Base-by-base conservation (phyloP, 2,888 invertebrate species). In the Thalpophila matura region DNA sequence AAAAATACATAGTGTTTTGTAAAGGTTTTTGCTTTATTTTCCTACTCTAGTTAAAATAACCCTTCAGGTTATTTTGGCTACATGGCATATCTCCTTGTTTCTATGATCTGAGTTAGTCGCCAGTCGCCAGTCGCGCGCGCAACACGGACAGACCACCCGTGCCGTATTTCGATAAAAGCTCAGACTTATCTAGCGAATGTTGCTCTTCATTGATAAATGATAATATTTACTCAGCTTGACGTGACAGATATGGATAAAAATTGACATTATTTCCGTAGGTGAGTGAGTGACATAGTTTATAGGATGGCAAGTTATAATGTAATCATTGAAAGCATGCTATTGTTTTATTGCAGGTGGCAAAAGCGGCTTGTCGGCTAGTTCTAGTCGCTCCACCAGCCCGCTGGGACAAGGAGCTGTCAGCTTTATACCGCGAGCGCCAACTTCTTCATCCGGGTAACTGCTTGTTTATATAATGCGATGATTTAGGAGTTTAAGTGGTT, bases 361-460 rank as follows among this genome's bases (percentile, higher is more conserved):
- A 81, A 92, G 89, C 73, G 95, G 93, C 33, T 82, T 95, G 54
- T 95, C 95, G 45, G 93, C 96, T 79, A 92, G 96, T 87, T 95
- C 96, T 85, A 96, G 96, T 89, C 90, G 97, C 80, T 95, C 95
- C 29, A 95, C 96, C 80, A 95, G 96, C 89, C 94, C 95, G 77
- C 90, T 94, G 77, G 93, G 95, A 65, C 95, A 95, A 77, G 93
- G 94, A 46, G 89, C 89, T 26, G 88, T 94, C 69, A 95, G 95
- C 74, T 94, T 95, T 65, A 94, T 95, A 86, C 95, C 95, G 33
- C 87, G 95, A 61, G 94, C 93, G 35, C 95, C 94, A n/a, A 94
- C 95, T 42, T 95, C 96, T 66, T 96, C 96, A 80, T 96, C 96
- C 43, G 95, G 95, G 95, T 95, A 88, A 80, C 86, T 58, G 40